Evolutionary conservation across 2,888 invertebrate genomes (phyloP).

Genomic region (Aleiodes alternator): DNA sequence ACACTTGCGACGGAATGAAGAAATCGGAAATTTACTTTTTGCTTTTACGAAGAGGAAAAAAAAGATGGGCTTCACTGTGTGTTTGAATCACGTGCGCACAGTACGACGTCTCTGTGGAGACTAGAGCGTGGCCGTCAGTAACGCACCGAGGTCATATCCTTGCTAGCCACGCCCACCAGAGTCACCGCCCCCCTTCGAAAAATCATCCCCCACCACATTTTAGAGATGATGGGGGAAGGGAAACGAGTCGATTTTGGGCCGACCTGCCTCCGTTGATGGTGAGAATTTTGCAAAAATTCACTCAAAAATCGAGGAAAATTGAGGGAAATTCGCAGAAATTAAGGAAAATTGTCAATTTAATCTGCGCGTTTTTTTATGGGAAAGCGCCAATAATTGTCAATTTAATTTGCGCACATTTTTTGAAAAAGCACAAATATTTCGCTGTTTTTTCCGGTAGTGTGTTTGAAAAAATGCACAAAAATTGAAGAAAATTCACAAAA

Average conservation of each 20-base stretch:
- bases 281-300: conserved; percentile 1
- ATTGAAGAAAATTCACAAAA: too few relatives aligned
- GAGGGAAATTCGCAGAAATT: not conserved
- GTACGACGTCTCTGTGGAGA: conserved; percentile 65
- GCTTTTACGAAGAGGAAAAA: not conserved
- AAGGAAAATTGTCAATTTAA: too few relatives aligned
- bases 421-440: too few relatives aligned
- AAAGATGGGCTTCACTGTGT: not conserved
- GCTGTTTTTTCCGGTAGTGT: too few relatives aligned
- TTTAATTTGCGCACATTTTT: too few relatives aligned
- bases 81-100: conserved; percentile 50
- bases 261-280: conserved; percentile 39
- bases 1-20: not conserved
- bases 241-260: conserved; percentile 35
- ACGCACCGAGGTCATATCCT: conserved; percentile 41
- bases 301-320: too few relatives aligned
- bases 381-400: too few relatives aligned
- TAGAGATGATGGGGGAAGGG: conserved; percentile 9
- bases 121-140: conserved; percentile 55
- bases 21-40: not conserved
- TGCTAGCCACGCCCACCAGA: conserved; percentile 52
- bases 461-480: too few relatives aligned
- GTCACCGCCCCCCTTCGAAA: not conserved
- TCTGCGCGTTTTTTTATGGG: too few relatives aligned
- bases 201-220: conserved; percentile 4